These are phyloP conservation scores for Urechis unicinctus DNA, from an alignment of 2,888 invertebrate genomes.

Conservation along the genomic window DNA sequence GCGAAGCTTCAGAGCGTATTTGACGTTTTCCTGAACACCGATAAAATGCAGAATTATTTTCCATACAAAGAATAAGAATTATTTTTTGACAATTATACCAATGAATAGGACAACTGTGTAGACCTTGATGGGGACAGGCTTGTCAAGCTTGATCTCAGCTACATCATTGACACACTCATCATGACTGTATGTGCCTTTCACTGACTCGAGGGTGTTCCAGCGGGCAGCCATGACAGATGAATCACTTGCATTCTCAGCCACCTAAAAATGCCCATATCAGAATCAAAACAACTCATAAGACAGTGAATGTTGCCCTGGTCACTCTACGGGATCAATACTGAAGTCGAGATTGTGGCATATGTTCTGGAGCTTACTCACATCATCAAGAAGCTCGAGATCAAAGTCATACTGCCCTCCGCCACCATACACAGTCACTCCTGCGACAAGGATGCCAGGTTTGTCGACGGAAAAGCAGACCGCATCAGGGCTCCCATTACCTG, in stretches of 20 bases:
- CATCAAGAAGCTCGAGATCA: conserved; percentile 75
- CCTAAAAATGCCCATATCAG: conserved; percentile 22
- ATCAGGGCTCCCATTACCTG: conserved; percentile 93
- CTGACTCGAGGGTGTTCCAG: conserved; percentile 82
- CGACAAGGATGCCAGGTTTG: conserved; percentile 77
- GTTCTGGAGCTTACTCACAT: conserved; percentile 30
- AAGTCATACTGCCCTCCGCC: conserved; percentile 85
- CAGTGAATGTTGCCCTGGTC: too few relatives aligned
- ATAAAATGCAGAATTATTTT: too few relatives aligned
- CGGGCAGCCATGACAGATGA: conserved; percentile 49
- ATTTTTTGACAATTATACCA: too few relatives aligned
- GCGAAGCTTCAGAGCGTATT: conserved; percentile 80
- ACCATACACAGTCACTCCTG: conserved; percentile 83
- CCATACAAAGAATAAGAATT: too few relatives aligned
- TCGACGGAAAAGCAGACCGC: conserved; percentile 93
- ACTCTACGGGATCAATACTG: too few relatives aligned
- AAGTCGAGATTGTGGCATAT: too few relatives aligned
- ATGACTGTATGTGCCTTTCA: conserved; percentile 75
- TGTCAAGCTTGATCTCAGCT: conserved; percentile 83
- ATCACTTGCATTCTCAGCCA: conserved; percentile 33
- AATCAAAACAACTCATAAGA: too few relatives aligned
- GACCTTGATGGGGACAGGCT: conserved; percentile 75
- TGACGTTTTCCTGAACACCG: conserved; percentile 71
- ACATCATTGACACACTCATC: conserved; percentile 77
- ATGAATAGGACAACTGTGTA: neutral